phyloP scores from a whole-genome alignment of 1,140 invertebrate genomes.

The Dreissena polymorpha region DNA sequence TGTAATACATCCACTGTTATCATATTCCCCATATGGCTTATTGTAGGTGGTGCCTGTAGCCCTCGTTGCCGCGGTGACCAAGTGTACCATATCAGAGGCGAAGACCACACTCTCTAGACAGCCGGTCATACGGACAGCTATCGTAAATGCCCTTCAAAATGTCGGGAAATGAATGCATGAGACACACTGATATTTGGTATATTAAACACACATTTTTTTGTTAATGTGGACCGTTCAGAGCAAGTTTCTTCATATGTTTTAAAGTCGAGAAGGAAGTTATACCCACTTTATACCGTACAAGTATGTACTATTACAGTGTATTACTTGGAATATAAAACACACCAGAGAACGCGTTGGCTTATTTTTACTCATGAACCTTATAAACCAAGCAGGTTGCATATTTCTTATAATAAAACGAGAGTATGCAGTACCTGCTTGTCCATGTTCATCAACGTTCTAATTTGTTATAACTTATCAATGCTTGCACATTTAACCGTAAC shows the following conservation, averaged over 20 bases:
- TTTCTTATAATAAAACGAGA: no score
- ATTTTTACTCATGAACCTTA: no score
- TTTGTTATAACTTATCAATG: no score
- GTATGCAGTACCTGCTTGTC: no score
- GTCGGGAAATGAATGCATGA: neutral
- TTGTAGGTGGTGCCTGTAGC: slow-evolving; percentile 70
- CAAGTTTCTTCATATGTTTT: neutral
- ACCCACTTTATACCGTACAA: neutral
- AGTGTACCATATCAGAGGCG: slow-evolving; percentile 61
- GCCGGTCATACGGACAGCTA: slow-evolving; percentile 65
- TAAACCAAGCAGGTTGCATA: no score
- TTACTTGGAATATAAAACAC: no score
- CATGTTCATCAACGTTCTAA: no score
- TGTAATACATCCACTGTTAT: neutral
- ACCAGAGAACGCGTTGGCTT: no score
- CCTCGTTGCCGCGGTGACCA: slow-evolving; percentile 61
- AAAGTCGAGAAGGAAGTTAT: neutral
- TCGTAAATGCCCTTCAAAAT: slow-evolving; percentile 51
- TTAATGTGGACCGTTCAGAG: neutral
- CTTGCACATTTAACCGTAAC: no score
- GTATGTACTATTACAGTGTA: neutral
- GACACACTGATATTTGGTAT: neutral
- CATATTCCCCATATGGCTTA: slow-evolving; percentile 10
- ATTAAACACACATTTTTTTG: neutral
- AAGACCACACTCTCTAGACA: slow-evolving; percentile 56